Evolutionary conservation across 2,797 vertebrate genomes (phyloP).

Genomic region (Pipistrellus pipistrellus): DNA sequence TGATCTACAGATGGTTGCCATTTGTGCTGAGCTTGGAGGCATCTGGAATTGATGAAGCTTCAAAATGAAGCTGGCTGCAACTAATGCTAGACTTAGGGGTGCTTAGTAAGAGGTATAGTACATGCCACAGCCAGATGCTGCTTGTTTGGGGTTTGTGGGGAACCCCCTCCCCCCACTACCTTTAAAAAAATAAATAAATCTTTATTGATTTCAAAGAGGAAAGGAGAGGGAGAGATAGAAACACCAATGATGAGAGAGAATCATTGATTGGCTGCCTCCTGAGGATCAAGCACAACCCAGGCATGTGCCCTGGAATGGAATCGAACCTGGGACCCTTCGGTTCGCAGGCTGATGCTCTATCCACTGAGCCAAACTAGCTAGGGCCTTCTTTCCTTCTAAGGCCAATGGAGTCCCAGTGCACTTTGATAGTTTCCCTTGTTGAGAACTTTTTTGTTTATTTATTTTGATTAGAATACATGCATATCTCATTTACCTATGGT

Average conservation of each 20-base stretch:
- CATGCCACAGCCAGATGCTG: neutral
- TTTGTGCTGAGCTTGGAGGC: neutral
- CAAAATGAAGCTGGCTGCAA: neutral
- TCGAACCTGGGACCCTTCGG: too few relatives aligned
- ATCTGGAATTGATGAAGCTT: neutral
- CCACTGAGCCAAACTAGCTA: too few relatives aligned
- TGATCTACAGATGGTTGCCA: neutral
- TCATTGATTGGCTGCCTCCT: too few relatives aligned
- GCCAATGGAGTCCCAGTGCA: neutral
- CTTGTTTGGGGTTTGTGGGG: neutral
- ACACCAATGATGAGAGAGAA: too few relatives aligned
- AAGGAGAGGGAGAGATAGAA: too few relatives aligned
- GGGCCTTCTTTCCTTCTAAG: neutral
- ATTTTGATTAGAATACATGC: neutral
- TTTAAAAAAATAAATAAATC: too few relatives aligned
- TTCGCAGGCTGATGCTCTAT: too few relatives aligned
- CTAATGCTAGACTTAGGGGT: neutral
- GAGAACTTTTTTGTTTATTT: neutral
- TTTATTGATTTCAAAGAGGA: too few relatives aligned
- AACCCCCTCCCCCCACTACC: too few relatives aligned
- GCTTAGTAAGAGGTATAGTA: neutral
- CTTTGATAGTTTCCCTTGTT: neutral
- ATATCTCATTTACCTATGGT: neutral
- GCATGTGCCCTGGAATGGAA: too few relatives aligned
- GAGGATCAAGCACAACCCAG: too few relatives aligned